Evolutionary conservation across 2,888 invertebrate genomes (phyloP), one percentile per base, ranked within the genome.

Genomic region (Leptinotarsa tumamoca): DNA sequence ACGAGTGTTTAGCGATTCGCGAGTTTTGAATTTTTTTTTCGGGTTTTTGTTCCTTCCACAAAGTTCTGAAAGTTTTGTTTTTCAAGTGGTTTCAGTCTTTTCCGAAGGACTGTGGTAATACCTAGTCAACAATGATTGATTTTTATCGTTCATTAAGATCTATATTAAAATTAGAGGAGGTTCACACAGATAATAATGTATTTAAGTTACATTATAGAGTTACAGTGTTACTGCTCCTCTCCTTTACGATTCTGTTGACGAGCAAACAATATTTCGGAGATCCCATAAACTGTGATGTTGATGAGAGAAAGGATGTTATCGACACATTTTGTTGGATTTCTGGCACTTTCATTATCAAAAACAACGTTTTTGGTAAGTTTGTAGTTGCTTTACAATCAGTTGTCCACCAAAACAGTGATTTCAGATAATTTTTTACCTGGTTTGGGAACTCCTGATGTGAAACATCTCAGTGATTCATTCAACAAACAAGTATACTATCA

Each of bases 241-340:
- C 93, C 33, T 95, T 94, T 87, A 93, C 94, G 1, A 88, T 95
- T 82, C 86, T 96, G 82, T 91, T 96, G 66, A 94, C 95, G 33
- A 93, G 95, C 17, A 94, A 94, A 84, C 95, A 96, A 87, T 95
- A 95, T 88, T 95, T 96, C 83, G 96, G 96, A 0, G 95, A 96
- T 82, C 95, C 96, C 0, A 95, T 96, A 71, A 92, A 94, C 83
- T 96, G 96, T 86, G 90, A 92, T 85, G 89, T 90, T 7, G 89
- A 90, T 18, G 89, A 90, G 79, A 90, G 92, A 69, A 90, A 90
- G 78, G 92, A 93, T 69, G 91, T 93, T 49, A 90, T 95, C 13
- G 93, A 95, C 83, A 92, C 93, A 72, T 95, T 92, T 86, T 95
- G 95, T 87, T 95, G 95, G 95, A 94, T 95, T 78, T 91, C 93